Evolutionary conservation across 2,888 invertebrate genomes (phyloP), one percentile per base, ranked within the genome.

Genomic region (Thymelicus acteon): DNA sequence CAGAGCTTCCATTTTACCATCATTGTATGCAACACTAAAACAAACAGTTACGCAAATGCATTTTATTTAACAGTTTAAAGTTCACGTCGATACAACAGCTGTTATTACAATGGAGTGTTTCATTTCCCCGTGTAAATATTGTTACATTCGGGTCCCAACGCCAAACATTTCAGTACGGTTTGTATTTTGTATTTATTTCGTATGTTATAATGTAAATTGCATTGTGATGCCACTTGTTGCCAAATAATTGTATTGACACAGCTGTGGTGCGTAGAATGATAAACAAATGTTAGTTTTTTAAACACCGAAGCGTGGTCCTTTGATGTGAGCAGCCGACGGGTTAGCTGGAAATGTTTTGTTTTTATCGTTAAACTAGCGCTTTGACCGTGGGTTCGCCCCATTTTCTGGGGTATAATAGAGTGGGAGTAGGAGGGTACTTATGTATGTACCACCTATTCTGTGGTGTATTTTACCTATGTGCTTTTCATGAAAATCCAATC

Each of bases 171-270:
- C 49, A 7, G 7, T 19, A 47, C 61, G n/a, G 54, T 52, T 54
- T 44, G 54, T 57, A 54, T 54, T 52, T 68, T 61, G 61, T 68
- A 61, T 58, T 58, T 65, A 57, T 65, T 44, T 24, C 44, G 39
- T 60, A 37, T 49, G 54, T 57, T 54, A 67, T 60, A 67, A 67
- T 60, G 52, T 52, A 60, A 67, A 60, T 60, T 67, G 60, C 67
- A 67, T 67, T 67, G 62, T 62, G 48, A 62, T 62, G 31, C 15
- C 60, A 60, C 39, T 39, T 40, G 60, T 40, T 39, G 62, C 62
- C 62, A 62, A 62, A 62, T 61, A 61, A 48, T n/a, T 62, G 49
- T 60, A 60, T 62, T 62, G 62, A 62, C 49, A 13, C 62, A 62
- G 62, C 62, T 49, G 62, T 48, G 39, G 8, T 37, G 49, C 37